A percentile compares a stretch with the other conserved stretches of the same genome.
These are phyloP conservation scores for Brotula barbata DNA, from an alignment of 2,797 vertebrate species.

Conservation along the genomic window DNA sequence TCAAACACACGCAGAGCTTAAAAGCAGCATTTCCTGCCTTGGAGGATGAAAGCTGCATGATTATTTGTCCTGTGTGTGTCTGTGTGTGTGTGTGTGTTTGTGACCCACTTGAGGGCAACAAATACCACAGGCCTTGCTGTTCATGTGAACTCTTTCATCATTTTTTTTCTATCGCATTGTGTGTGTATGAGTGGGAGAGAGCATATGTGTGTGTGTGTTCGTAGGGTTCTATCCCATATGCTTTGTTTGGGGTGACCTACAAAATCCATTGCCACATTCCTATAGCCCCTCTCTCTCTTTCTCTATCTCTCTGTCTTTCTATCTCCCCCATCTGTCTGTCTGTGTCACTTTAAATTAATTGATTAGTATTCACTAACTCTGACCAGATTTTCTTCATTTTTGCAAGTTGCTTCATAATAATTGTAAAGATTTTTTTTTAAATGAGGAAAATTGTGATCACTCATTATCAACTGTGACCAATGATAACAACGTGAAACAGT, in stretches of 20 bases:
- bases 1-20: slow-evolving; percentile 59
- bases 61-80: slow-evolving; percentile 65
- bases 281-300: slow-evolving; percentile 9
- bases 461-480: too few relatives aligned
- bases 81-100: slow-evolving; percentile 23
- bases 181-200: slow-evolving; percentile 1
- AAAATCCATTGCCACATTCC: slow-evolving; percentile 60
- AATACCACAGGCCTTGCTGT: slow-evolving; percentile 59
- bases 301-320: background rate
- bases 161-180: slow-evolving; percentile 39
- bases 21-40: slow-evolving; percentile 74
- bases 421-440: too few relatives aligned
- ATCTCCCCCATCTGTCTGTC: too few relatives aligned
- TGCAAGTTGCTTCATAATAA: too few relatives aligned
- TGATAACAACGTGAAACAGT: slow-evolving; percentile 21
- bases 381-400: too few relatives aligned
- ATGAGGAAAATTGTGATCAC: too few relatives aligned
- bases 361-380: too few relatives aligned
- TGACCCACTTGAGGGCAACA: slow-evolving; percentile 70
- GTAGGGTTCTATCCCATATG: slow-evolving; percentile 28
- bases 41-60: slow-evolving; percentile 69
- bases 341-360: too few relatives aligned
- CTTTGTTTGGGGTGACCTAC: slow-evolving; percentile 75
- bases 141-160: slow-evolving; percentile 60
- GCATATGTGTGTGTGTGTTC: slow-evolving; percentile 11